Base-by-base conservation (phyloP, 2,888 invertebrate species). In the Liposcelis brunnea region DNA sequence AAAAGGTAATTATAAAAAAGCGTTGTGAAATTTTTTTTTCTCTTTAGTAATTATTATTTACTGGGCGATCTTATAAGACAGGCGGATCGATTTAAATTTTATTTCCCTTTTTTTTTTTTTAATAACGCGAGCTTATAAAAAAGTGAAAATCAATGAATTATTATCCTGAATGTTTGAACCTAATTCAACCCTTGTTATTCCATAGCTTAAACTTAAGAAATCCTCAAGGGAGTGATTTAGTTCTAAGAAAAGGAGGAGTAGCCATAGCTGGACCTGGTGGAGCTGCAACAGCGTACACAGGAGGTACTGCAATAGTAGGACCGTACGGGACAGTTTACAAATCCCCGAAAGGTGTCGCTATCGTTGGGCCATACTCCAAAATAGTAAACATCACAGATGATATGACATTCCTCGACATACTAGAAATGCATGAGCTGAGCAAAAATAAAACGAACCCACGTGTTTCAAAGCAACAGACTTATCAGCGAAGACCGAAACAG, bases 201-300 rank as follows among this genome's bases (percentile, higher is more conserved):
- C 11, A 2, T 14, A 37, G 19, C 7, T 10, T 12, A 21, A 42
- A 42, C 7, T 52, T 48, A 37, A 53, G 50, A n/a, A 54, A 57
- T n/a, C 58, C 57, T 4, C 15, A 35, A 35, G 35, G 35, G 5
- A 14, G 15, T 10, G 35, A 40, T 12, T 57, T 82, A 18, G 77
- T 74, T 59, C 80, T 83, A 15, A 68, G 76, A 49, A 72, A 73
- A 58, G 83, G 83, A 2, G 82, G 83, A 12, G 80, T 83, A 5
- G 81, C 82, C 0, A 82, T 83, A 44, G 83, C 82, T 2, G 82
- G 82, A 0, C 82, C 83, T 0, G 81, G 81, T n/a, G 82, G 82
- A 31, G 77, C 81, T 10, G 83, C 83, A 0, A 82, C 81, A 1
- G 82, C 81, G 2, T 82, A 81, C 11, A 74, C 74, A 55, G 83